Evolutionary conservation across 2,113 vertebrate genomes (phyloP).

Genomic region (Alethe castanea): DNA sequence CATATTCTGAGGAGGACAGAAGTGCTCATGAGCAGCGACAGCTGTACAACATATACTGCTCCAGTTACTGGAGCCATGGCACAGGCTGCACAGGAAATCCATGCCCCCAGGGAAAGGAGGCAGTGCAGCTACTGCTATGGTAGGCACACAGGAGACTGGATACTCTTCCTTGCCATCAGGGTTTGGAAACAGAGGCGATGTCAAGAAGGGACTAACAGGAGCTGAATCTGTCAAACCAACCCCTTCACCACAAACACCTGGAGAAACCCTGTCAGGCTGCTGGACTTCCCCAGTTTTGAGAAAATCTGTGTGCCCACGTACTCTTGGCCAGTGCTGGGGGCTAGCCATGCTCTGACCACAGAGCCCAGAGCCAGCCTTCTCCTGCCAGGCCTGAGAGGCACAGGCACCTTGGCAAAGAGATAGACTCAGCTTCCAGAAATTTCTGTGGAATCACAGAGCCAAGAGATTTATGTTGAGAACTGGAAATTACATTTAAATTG

Average conservation of each 20-base stretch:
- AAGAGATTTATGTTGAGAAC: not conserved
- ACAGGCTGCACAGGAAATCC: not conserved
- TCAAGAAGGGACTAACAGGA: not conserved
- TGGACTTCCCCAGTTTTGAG: not conserved
- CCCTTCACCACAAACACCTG: not conserved
- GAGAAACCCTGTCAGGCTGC: not conserved
- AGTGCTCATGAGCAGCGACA: not conserved
- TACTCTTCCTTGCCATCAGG: not conserved
- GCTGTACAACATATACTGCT: rapidly evolving
- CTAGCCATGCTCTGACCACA: rapidly evolving
- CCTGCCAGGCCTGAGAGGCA: not conserved
- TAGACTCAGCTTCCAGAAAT: not conserved
- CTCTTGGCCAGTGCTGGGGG: rapidly evolving
- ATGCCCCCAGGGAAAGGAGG: not conserved
- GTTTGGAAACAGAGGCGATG: rapidly evolving
- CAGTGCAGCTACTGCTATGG: not conserved
- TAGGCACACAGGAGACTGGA: not conserved
- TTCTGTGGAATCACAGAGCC: not conserved
- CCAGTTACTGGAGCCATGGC: rapidly evolving
- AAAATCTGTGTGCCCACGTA: not conserved
- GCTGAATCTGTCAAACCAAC: not conserved
- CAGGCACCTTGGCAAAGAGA: not conserved
- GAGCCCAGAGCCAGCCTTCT: not conserved
- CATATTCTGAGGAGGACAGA: not conserved
- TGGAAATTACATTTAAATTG: not conserved